Percentiles rank a stretch among this genome's conserved stretches.
Conservation (phyloP, 2,113 vertebrate genomes). For the Brachypodius melanocephalos region DNA sequence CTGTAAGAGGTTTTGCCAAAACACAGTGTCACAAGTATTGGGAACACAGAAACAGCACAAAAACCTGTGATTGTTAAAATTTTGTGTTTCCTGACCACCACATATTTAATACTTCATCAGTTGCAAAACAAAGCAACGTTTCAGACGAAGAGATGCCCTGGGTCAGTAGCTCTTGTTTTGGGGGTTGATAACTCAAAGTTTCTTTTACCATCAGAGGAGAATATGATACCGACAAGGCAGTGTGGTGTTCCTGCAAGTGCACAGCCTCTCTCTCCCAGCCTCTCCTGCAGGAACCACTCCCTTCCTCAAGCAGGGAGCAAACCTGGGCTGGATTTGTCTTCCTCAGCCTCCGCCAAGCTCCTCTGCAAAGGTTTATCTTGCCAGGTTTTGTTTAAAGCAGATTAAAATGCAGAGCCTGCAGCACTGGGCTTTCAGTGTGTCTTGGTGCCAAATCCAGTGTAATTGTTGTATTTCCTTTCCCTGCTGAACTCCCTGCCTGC, state of each 20-base stretch:
- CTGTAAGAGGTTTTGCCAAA: background rate
- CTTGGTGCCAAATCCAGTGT: background rate
- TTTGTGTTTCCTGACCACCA: background rate
- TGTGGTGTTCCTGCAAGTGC: background rate
- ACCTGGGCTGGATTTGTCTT: background rate
- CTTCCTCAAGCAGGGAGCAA: background rate
- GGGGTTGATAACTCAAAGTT: background rate
- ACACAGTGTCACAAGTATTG: background rate
- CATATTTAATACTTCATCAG: accelerated
- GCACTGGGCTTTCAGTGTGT: background rate
- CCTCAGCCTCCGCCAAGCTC: background rate
- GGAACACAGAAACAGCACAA: background rate
- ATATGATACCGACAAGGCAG: background rate
- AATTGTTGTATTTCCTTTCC: background rate
- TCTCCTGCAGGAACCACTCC: background rate
- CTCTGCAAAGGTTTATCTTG: background rate
- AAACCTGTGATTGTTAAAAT: background rate
- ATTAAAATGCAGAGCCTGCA: background rate
- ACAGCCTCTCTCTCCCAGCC: background rate
- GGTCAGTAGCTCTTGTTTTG: background rate
- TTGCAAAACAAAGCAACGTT: background rate
- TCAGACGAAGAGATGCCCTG: background rate
- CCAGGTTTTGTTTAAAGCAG: background rate
- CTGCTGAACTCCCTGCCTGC: background rate
- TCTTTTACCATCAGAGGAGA: background rate